Base-by-base conservation (phyloP, 2,113 vertebrate species). In the Willisornis vidua region DNA sequence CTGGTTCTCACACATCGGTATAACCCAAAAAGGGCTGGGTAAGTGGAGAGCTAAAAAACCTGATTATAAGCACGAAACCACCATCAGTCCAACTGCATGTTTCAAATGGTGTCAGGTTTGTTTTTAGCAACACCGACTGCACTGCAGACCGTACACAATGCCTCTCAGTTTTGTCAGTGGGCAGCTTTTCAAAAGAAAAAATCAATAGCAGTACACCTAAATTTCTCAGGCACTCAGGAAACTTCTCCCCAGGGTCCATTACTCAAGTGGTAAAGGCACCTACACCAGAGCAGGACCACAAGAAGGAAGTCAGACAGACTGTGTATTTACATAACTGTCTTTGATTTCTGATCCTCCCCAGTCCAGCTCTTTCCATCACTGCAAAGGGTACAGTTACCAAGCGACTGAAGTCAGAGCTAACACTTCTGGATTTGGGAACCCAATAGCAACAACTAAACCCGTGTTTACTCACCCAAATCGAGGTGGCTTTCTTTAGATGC, bases 151-250 rank as follows among this genome's bases (percentile, higher is more conserved):
- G 3, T 26, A 87, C 45, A 31, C 49, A 43, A 39, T 1, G 23
- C 59, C 41, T 85, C 93, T 81, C 61, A 22, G 35, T 87, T 78
- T 25, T 52, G 39, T 45, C 19, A 86, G 61, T 8, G 52, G 92
- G 92, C 57, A 92, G 80, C 90, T 96, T 65, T 78, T 85, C 88
- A 92, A 90, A 62, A 12, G 46, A 71, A 66, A 89, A 91, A 95
- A 93, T 95, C 90, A 33, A 96, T 72, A 49, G 9, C 67, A 89
- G 91, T 62, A 89, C 77, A 94, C 94, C 94, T 94, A 45, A 87
- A 94, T 85, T 85, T 77, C 71, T 94, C 84, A 75, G 72, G 93
- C 84, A 87, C 91, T 92, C 49, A 54, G 58, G 79, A 75, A 77
- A 35, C 72, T 29, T 78, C 70, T 90, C 93, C 54, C 37, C 37